Conservation (phyloP, 2,113 vertebrate species). For the Brachirus orientalis region DNA sequence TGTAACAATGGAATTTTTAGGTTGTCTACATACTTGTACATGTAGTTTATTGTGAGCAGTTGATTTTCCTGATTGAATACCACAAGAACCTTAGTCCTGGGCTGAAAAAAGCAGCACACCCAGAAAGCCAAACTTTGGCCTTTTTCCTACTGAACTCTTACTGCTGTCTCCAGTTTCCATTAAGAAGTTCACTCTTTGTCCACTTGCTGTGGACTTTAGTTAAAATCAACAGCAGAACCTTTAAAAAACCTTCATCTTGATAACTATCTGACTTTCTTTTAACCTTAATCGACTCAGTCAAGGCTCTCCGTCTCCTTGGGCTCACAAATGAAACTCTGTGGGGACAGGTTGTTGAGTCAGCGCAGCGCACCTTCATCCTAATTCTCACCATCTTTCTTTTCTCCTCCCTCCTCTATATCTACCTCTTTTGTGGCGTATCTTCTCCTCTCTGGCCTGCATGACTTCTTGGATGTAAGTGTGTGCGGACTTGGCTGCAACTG, state of each 20-base stretch:
- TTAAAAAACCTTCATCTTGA: conserved; percentile 41
- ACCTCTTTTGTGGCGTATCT: conserved; percentile 36
- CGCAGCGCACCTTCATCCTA: conserved; percentile 44
- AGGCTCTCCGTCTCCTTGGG: conserved; percentile 10
- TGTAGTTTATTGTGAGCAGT: no score
- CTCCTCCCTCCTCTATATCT: conserved; percentile 32
- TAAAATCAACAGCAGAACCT: conserved; percentile 28
- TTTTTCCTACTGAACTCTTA: conserved; percentile 47
- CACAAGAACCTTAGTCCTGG: not conserved
- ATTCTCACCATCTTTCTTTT: conserved; percentile 41
- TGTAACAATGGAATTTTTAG: no score
- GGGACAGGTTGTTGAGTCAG: conserved; percentile 21
- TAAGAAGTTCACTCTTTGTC: conserved; percentile 70
- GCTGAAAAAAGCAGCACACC: conserved; percentile 6
- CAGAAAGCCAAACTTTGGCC: conserved; percentile 47
- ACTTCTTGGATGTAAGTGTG: conserved; percentile 60
- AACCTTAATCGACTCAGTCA: conserved; percentile 49
- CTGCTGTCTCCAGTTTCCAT: conserved; percentile 64
- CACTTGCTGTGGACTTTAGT: conserved; percentile 36
- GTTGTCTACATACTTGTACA: conserved; percentile 21
- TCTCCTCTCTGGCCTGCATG: conserved; percentile 16
- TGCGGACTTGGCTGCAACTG: not conserved
- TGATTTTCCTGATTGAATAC: no score
- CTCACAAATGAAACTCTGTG: conserved; percentile 53
- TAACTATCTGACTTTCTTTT: conserved; percentile 34